These are phyloP conservation scores for Drosophila longiperda DNA, from an alignment of 2,888 invertebrate species.

Conservation along the genomic window DNA sequence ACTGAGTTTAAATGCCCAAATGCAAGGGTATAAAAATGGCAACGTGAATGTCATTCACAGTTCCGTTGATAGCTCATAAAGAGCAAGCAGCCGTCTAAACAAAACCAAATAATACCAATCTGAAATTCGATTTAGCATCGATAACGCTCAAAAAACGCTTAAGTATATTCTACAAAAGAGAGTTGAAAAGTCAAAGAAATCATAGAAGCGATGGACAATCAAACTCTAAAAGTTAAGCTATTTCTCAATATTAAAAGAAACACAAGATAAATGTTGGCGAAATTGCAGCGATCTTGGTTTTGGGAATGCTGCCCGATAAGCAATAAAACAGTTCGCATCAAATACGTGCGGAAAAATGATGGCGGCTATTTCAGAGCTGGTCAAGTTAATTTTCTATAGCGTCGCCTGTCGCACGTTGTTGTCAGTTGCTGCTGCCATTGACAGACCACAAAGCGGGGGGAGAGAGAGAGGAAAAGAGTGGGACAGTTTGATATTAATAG, in stretches of 20 bases:
- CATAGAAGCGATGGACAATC: neutral
- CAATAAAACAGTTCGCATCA: slow-evolving; percentile 57
- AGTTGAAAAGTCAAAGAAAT: neutral
- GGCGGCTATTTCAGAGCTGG: slow-evolving; percentile 51
- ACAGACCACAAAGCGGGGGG: slow-evolving; percentile 6
- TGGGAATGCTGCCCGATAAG: slow-evolving; percentile 30
- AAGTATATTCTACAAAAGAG: neutral
- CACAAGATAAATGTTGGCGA: neutral
- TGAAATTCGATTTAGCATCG: neutral
- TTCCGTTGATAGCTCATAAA: slow-evolving; percentile 11
- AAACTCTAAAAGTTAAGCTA: neutral
- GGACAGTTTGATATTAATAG: neutral
- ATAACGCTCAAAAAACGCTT: neutral
- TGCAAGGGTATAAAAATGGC: slow-evolving; percentile 18
- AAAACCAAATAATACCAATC: neutral
- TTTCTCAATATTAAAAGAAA: neutral
- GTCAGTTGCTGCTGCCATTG: slow-evolving; percentile 75
- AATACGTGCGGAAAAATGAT: slow-evolving; percentile 63
- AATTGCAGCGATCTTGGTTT: neutral
- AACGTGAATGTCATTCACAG: slow-evolving; percentile 40
- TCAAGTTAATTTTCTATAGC: slow-evolving; percentile 78
- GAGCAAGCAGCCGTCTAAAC: neutral
- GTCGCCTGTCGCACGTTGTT: slow-evolving; percentile 68
- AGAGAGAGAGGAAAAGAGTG: neutral
- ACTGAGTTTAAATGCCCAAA: neutral